Evolutionary conservation across 92 coral and sea anemone species (phyloP).

Genomic region (Phenganax stokvisi): DNA sequence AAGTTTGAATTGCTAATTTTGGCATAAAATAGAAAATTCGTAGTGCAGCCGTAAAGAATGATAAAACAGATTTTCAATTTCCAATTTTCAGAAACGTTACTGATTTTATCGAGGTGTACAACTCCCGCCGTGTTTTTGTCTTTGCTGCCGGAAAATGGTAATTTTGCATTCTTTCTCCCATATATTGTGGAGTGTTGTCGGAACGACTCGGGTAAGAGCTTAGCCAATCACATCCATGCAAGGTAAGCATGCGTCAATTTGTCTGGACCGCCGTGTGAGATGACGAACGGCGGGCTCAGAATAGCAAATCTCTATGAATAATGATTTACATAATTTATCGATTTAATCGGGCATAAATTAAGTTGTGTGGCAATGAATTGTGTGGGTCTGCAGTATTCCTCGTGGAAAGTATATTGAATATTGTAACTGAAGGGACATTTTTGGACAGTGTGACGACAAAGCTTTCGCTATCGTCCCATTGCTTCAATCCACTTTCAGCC

Average conservation of each 20-base stretch:
- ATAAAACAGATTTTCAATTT: not conserved
- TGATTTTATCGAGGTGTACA: slow-evolving; percentile 57
- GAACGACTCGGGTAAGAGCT: slow-evolving; percentile 56
- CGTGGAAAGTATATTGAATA: too few relatives aligned
- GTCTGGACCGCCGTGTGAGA: not conserved
- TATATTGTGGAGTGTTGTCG: slow-evolving; percentile 72
- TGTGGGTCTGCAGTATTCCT: not conserved
- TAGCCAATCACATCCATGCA: slow-evolving; percentile 35
- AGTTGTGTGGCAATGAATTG: not conserved
- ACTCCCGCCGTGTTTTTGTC: slow-evolving; percentile 65
- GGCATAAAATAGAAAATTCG: not conserved
- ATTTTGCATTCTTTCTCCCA: slow-evolving; percentile 78
- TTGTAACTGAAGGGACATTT: too few relatives aligned
- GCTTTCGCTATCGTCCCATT: too few relatives aligned
- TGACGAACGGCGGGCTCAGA: not conserved
- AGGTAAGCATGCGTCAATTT: slow-evolving; percentile 4
- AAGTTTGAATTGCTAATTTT: not conserved
- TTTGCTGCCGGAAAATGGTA: slow-evolving; percentile 75
- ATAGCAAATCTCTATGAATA: too few relatives aligned
- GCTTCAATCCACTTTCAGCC: too few relatives aligned
- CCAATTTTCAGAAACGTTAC: slow-evolving; percentile 50
- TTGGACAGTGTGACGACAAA: too few relatives aligned
- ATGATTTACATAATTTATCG: too few relatives aligned
- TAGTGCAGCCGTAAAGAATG: not conserved
- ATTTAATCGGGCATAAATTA: too few relatives aligned